Conservation (phyloP, 2,113 vertebrate genomes). For the Mormoops blainvillei region DNA sequence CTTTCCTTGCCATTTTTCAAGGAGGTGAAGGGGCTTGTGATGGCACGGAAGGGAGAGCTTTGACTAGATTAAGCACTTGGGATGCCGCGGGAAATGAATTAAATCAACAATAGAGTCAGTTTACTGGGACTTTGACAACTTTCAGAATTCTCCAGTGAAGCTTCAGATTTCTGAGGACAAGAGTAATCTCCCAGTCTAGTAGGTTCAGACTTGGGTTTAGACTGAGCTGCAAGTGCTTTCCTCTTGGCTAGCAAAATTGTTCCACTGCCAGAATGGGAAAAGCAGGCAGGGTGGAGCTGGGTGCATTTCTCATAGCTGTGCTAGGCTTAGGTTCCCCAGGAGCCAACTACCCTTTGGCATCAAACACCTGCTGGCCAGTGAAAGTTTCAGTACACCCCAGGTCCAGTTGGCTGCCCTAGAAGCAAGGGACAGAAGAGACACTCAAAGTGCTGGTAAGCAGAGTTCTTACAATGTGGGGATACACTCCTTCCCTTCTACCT, state of each 20-base stretch:
- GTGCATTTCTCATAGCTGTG: background rate
- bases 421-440: background rate
- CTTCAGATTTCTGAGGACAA: background rate
- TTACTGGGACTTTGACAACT: background rate
- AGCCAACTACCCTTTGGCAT: background rate
- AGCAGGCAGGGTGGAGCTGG: background rate
- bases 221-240: background rate
- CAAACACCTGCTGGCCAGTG: background rate
- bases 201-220: background rate
- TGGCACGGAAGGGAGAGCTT: background rate
- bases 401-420: background rate
- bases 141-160: background rate
- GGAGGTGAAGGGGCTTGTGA: background rate
- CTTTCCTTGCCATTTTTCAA: background rate
- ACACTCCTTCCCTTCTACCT: background rate
- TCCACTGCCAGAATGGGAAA: background rate
- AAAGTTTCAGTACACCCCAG: background rate
- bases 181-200: background rate
- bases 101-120: background rate
- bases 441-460: background rate
- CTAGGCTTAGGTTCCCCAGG: background rate
- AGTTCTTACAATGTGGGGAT: background rate
- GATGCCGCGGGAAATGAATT: background rate
- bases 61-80: background rate
- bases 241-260: background rate